These are phyloP conservation scores for Athalia cordata DNA, from an alignment of 2,888 invertebrate species.

Conservation along the genomic window DNA sequence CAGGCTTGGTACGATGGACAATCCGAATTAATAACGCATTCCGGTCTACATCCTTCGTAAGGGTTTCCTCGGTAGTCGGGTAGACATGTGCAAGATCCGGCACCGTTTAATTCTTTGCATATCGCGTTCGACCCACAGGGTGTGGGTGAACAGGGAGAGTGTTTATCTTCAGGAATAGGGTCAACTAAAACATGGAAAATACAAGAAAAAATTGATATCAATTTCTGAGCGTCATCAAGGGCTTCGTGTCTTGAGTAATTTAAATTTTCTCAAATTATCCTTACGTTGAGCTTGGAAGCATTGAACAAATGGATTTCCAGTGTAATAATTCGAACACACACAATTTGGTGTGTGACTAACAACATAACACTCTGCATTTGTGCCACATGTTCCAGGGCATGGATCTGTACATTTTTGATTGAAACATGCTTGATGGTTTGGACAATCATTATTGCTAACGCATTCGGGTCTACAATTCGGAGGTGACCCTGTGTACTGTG, in stretches of 20 bases:
- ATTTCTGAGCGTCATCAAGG: background rate
- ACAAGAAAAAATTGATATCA: constrained; percentile 25
- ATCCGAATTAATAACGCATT: constrained; percentile 78
- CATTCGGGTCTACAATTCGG: constrained; percentile 85
- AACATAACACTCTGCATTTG: constrained; percentile 82
- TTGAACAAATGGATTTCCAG: constrained; percentile 64
- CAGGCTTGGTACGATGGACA: constrained; percentile 80
- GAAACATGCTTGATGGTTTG: constrained; percentile 80
- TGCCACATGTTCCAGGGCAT: constrained; percentile 83
- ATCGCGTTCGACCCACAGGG: constrained; percentile 89
- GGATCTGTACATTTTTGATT: constrained; percentile 84
- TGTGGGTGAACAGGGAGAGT: constrained; percentile 83
- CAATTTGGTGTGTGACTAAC: constrained; percentile 84
- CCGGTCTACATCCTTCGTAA: constrained; percentile 83
- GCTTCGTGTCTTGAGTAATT: background rate
- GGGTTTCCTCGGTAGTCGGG: constrained; percentile 85
- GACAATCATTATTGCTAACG: constrained; percentile 82
- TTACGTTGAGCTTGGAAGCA: constrained; percentile 54
- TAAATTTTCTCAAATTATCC: constrained; percentile 11
- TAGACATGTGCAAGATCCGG: constrained; percentile 85
- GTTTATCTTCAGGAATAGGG: constrained; percentile 47
- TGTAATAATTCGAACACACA: constrained; percentile 67
- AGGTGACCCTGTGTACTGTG: constrained; percentile 81
- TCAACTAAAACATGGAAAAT: constrained; percentile 51
- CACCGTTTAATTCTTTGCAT: constrained; percentile 85